These are phyloP conservation scores for Abrostola triplasia DNA, from an alignment of 2,888 invertebrate species.

Conservation along the genomic window DNA sequence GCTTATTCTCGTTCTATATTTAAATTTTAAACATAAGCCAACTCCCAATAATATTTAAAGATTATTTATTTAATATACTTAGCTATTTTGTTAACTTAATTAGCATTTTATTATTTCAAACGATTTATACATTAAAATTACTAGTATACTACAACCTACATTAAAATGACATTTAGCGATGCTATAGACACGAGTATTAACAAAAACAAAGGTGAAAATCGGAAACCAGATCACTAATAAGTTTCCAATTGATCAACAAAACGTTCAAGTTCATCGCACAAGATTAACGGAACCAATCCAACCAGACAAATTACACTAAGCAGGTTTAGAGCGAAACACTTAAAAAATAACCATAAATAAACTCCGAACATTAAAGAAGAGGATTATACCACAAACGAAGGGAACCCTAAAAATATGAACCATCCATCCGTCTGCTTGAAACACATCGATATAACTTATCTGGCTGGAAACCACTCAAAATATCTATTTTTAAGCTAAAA, in stretches of 20 bases:
- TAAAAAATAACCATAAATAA: constrained; percentile 54
- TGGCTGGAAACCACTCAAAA: constrained; percentile 81
- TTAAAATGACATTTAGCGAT: too few relatives aligned
- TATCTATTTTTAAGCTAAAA: constrained; percentile 85
- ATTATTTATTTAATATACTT: too few relatives aligned
- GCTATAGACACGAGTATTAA: too few relatives aligned
- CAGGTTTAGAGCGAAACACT: constrained; percentile 39
- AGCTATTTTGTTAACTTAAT: too few relatives aligned
- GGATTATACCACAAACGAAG: constrained; percentile 69
- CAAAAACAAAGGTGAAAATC: too few relatives aligned
- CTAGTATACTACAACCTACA: too few relatives aligned
- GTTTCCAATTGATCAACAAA: constrained; percentile 10
- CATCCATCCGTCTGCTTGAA: constrained; percentile 75
- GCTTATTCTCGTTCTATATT: too few relatives aligned
- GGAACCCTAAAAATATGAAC: constrained; percentile 70
- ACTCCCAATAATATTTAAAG: too few relatives aligned
- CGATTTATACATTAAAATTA: too few relatives aligned
- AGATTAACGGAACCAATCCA: constrained; percentile 19
- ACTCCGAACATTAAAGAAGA: constrained; percentile 44
- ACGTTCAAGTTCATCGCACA: not conserved
- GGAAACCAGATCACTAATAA: not conserved
- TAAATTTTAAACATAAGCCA: too few relatives aligned
- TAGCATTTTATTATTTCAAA: too few relatives aligned
- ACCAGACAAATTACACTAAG: constrained; percentile 30
- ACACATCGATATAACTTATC: constrained; percentile 84